Evolutionary conservation across 2,113 vertebrate genomes (phyloP).

Genomic region (Mesocricetus auratus): DNA sequence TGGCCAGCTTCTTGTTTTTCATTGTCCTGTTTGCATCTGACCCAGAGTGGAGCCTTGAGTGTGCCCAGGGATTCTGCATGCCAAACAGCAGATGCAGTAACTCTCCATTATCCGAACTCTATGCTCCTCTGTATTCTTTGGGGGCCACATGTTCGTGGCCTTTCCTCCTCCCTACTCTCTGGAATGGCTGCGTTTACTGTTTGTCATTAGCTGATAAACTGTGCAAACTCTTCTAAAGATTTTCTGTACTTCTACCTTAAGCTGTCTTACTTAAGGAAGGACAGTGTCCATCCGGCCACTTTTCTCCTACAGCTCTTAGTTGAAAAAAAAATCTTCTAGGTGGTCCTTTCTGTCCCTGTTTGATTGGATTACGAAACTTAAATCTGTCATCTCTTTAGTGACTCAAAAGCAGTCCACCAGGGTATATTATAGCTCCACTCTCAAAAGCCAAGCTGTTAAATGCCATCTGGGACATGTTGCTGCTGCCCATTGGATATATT

Average conservation of each 20-base stretch:
- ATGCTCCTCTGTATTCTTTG: neutral
- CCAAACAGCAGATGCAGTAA: neutral
- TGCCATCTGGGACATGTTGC: neutral
- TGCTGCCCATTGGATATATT: neutral
- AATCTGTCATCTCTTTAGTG: neutral
- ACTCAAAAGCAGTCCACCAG: neutral
- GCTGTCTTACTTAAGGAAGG: rapidly evolving
- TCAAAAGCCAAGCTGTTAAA: neutral
- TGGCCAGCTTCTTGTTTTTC: neutral
- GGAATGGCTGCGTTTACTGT: neutral
- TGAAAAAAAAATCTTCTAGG: neutral
- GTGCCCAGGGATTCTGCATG: neutral
- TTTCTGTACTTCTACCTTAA: neutral
- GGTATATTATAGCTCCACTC: neutral
- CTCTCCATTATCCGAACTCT: neutral
- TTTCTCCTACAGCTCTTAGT: neutral
- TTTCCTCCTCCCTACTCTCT: neutral
- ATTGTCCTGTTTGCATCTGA: neutral
- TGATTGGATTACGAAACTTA: neutral
- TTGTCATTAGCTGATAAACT: neutral
- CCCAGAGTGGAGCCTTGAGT: no score
- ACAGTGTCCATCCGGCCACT: neutral
- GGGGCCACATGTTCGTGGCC: neutral
- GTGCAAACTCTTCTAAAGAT: neutral
- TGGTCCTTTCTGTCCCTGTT: neutral